Evolutionary conservation across 2,113 vertebrate species (phyloP), one percentile per base, ranked within the genome.

Genomic region (Protobothrops flavoviridis): DNA sequence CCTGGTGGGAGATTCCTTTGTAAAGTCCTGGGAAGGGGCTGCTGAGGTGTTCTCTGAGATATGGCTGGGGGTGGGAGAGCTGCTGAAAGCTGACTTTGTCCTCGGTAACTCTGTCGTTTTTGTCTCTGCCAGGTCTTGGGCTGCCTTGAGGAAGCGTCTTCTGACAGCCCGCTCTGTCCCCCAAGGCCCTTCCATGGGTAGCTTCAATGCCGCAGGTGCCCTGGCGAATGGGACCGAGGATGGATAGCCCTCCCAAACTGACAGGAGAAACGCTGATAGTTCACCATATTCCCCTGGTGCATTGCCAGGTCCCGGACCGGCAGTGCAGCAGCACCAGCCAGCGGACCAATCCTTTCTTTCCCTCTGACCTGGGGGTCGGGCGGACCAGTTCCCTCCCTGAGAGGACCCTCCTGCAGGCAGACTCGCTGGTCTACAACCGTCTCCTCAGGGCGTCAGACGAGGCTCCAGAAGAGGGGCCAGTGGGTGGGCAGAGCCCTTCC

Each of bases 281-380:
- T 94, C 99, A 99, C 96, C 99, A 99, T 97, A 99, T 99, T 93
- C 99, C 99, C 21, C 97, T 99, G 97, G 99, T 99, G 92, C 99
- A 99, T 94, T 99, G 99, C 96, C 99, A 99, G 96, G 98, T 99
- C 92, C 98, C 98, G 0, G 98, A 98, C 3, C 97, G 98, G 29
- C 98, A 98, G 93, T 98, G 98, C 87, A 98, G 98, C 55, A 97
- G 96, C 56, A 92, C 98, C 0, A 96, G 96, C 96, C 98, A 98
- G 93, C 98, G 98, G 95, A 96, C 97, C 96, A 98, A 98, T 88
- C 98, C 98, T 0, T 99, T 99, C 96, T 98, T 98, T 95, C 98
- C 97, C 6, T 97, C 98, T 0, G 99, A 99, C 95, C 97, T 99
- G 92, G 98, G 98, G 45, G 61, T 98, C 94, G 98, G 98, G 4